These are phyloP conservation scores for Zaprionus capensis DNA, from an alignment of 1,140 invertebrate species.

Conservation along the genomic window DNA sequence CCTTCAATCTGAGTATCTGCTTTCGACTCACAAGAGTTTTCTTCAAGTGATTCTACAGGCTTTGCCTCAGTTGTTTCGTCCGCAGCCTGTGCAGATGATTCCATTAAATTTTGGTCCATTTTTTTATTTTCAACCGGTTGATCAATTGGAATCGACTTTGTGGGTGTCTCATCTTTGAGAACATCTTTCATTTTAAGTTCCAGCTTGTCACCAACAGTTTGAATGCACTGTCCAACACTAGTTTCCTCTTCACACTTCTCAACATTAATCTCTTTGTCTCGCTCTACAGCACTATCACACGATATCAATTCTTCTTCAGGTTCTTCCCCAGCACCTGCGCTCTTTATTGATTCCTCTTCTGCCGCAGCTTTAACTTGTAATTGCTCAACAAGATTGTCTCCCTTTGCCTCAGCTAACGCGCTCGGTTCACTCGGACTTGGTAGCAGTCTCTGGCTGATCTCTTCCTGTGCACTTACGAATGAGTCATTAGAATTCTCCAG, in stretches of 20 bases:
- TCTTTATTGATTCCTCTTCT: neutral
- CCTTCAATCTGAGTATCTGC: neutral
- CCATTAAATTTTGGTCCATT: neutral
- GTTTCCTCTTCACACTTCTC: neutral
- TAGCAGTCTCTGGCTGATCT: neutral
- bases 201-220: neutral
- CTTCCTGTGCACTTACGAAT: neutral
- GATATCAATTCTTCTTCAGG: neutral
- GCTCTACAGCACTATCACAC: neutral
- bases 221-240: constrained; percentile 2
- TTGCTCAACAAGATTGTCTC: neutral
- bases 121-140: neutral
- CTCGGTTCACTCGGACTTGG: neutral
- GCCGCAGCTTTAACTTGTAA: neutral
- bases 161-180: neutral
- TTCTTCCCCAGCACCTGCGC: neutral
- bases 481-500: neutral
- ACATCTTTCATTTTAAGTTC: neutral
- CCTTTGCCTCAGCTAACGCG: neutral
- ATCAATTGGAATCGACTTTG: neutral
- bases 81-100: neutral
- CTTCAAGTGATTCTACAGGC: neutral
- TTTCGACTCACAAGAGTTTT: neutral
- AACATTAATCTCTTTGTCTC: constrained; percentile 1
- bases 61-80: neutral